A percentile compares a stretch with the other conserved stretches of the same genome.
Conservation (phyloP, 2,888 invertebrate species). For the Dimorphilus gyrociliatus region DNA sequence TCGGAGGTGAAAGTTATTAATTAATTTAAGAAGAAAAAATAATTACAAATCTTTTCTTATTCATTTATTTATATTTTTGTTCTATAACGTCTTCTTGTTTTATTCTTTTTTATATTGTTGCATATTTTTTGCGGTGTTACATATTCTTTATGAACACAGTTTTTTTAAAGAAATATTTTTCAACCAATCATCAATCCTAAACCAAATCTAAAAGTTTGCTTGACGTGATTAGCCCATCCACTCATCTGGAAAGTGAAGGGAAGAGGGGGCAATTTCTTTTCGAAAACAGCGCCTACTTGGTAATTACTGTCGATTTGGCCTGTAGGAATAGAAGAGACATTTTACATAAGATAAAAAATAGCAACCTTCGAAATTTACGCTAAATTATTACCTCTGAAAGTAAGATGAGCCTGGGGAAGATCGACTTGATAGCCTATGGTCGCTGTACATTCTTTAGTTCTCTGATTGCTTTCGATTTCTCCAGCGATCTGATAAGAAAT, state of each 20-base stretch:
- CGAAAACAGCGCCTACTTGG: slow-evolving; percentile 74
- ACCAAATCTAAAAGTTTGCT: slow-evolving; percentile 78
- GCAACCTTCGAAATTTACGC: neutral
- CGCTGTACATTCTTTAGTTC: slow-evolving; percentile 74
- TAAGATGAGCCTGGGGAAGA: slow-evolving; percentile 79
- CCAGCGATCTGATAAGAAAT: slow-evolving; percentile 68
- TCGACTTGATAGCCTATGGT: slow-evolving; percentile 86
- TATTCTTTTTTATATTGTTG: too few species aligned
- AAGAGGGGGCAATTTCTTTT: slow-evolving; percentile 77
- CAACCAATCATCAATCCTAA: slow-evolving; percentile 78
- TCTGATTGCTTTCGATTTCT: slow-evolving; percentile 78
- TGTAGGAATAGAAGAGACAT: too few species aligned
- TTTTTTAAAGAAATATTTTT: slow-evolving; percentile 1
- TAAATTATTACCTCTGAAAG: slow-evolving; percentile 74
- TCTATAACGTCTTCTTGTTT: too few species aligned
- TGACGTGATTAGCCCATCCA: slow-evolving; percentile 77
- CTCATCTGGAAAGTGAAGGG: slow-evolving; percentile 85
- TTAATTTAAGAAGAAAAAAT: too few species aligned
- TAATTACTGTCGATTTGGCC: slow-evolving; percentile 51
- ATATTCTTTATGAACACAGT: too few species aligned
- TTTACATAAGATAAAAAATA: neutral
- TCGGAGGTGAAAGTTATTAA: too few species aligned
- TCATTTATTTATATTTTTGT: too few species aligned
- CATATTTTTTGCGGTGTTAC: too few species aligned
- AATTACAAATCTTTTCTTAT: too few species aligned